Base-by-base conservation (phyloP, 1,140 invertebrate species). In the Ips nitidus region DNA sequence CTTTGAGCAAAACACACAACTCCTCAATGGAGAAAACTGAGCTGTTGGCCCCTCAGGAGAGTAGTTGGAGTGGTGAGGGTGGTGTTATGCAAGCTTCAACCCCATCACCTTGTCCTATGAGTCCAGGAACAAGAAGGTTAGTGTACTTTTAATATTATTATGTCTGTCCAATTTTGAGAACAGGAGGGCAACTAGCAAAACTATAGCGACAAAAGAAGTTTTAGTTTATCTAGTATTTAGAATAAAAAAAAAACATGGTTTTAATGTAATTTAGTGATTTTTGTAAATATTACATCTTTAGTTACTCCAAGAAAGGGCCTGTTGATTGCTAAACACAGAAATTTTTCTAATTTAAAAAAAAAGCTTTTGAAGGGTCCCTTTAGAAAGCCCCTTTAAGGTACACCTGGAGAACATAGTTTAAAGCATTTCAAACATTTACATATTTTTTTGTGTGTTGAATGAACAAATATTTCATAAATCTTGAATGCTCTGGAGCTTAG, bases 1-100 rank as follows among this genome's bases (percentile, higher is more conserved):
- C 88, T 7, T 80, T 90, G 40, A 89, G 85, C 56, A 87, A 89
- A 72, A 66, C 70, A 22, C 86, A 87, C 69, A 88, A 85, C 69
- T 85, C 83, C 69, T 82, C 82, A 5, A 69, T 79, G 3, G 80
- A 82, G 39, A 75, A 75, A 73, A 74, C 81, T 0, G 84, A 86
- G 66, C 80, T 84, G 36, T 79, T 83, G 50, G 81, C 81, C n/a
- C 78, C 82, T 4, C 79, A 79, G 22, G 84, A 84, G 43, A 81
- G 83, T 1, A 79, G 80, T 65, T 82, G 81, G 77, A 83, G 82
- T 68, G 80, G 81, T 3, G 75, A 80, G 40, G 76, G 67, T 4
- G 41, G 62, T 45, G 81, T 81, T 67, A 75, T 82, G 55, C 82
- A 81, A 45, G 82, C 82, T 0, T 74, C 81, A 37, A 84, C 84